Conservation (phyloP, 2,113 vertebrate genomes). For the Misgurnus anguillicaudatus region DNA sequence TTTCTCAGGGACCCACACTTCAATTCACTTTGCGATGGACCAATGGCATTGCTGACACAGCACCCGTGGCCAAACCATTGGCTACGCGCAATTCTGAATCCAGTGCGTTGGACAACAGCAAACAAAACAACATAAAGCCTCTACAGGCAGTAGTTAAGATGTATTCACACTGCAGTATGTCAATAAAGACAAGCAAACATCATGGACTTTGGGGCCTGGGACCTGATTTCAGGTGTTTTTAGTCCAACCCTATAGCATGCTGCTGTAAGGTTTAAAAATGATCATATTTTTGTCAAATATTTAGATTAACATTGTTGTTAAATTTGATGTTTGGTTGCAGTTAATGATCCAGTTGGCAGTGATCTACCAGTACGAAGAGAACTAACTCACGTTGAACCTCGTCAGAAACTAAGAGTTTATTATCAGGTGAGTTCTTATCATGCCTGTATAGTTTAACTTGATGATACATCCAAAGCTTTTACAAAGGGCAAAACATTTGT, state of each 20-base stretch:
- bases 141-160: slow-evolving; percentile 84
- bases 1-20: slow-evolving; percentile 99
- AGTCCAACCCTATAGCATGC: not conserved
- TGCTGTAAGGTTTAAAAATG: not conserved
- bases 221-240: no score
- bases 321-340: slow-evolving; percentile 61
- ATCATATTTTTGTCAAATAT: not conserved
- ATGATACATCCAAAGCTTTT: not conserved
- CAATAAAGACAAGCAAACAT: not conserved
- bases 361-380: slow-evolving; percentile 83
- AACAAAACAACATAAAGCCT: slow-evolving; percentile 86
- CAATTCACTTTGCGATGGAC: slow-evolving; percentile 98
- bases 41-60: slow-evolving; percentile 86
- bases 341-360: slow-evolving; percentile 82
- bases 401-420: slow-evolving; percentile 88
- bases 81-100: slow-evolving; percentile 93
- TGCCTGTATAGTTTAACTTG: not conserved
- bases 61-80: slow-evolving; percentile 92
- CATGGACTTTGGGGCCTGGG: not conserved
- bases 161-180: no score
- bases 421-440: slow-evolving; percentile 79
- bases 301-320: not conserved
- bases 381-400: slow-evolving; percentile 79
- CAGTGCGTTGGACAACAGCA: slow-evolving; percentile 84
- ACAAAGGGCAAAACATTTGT: not conserved